phyloP scores from a whole-genome alignment of 2,797 vertebrate genomes.

The Cryptoblepharus egeriae region DNA sequence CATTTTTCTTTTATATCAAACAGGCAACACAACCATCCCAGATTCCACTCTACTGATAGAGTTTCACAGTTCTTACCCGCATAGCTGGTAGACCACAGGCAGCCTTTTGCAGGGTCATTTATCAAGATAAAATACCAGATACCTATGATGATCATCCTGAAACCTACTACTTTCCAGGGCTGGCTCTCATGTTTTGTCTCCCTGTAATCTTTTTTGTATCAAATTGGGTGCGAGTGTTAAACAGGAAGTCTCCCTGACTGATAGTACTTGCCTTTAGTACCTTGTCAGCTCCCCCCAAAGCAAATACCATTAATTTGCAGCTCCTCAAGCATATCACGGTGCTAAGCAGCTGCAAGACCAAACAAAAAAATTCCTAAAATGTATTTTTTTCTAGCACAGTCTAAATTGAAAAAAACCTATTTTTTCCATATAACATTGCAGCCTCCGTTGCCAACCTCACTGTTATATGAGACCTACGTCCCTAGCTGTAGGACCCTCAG shows the following conservation, averaged over 20 bases:
- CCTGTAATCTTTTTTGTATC: background rate
- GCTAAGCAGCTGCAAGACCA: background rate
- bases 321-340: background rate
- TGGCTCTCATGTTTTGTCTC: too few relatives aligned
- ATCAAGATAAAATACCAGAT: background rate
- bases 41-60: background rate
- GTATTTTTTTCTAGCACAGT: background rate
- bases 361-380: background rate
- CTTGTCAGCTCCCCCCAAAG: background rate
- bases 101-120: background rate
- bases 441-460: background rate
- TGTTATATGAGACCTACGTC: background rate
- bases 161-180: too few relatives aligned
- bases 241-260: background rate
- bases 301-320: background rate
- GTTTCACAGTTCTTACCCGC: background rate
- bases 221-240: too few relatives aligned
- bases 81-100: background rate
- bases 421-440: background rate
- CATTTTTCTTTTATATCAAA: conserved; percentile 30
- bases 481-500: background rate
- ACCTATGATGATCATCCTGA: background rate
- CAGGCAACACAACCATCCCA: conserved; percentile 24
- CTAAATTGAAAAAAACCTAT: background rate
- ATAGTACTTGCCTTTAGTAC: too few relatives aligned